Evolutionary conservation across 2,113 vertebrate genomes (phyloP).

Genomic region (Pterocles gutturalis): DNA sequence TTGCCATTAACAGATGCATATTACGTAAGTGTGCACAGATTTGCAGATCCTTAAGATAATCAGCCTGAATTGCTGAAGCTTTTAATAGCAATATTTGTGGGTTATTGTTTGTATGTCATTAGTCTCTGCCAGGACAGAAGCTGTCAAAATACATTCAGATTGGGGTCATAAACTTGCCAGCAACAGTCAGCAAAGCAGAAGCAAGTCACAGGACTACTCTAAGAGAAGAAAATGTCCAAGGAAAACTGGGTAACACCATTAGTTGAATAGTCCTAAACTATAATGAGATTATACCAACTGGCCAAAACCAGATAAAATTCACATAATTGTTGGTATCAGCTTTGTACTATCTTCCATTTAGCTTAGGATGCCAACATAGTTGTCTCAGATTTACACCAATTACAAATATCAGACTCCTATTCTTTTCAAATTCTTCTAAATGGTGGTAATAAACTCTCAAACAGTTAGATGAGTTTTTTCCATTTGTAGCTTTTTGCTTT

Average conservation of each 20-base stretch:
- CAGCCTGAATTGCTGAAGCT: conserved; percentile 23
- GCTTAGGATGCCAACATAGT: not conserved
- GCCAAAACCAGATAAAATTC: not conserved
- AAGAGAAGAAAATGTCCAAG: not conserved
- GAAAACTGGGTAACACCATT: not conserved
- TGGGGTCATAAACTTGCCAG: not conserved
- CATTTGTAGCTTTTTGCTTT: not conserved
- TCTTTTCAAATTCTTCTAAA: not conserved
- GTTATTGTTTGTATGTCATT: conserved; percentile 2
- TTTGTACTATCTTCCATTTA: not conserved
- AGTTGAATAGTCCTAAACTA: not conserved
- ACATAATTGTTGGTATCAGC: not conserved
- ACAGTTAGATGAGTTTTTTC: not conserved
- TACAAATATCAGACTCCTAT: not conserved
- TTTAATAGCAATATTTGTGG: conserved; percentile 48
- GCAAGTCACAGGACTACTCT: not conserved
- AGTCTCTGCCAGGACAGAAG: not conserved
- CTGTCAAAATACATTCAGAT: not conserved
- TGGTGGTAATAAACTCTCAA: not conserved
- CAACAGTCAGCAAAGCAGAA: not conserved
- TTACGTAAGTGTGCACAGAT: conserved; percentile 24
- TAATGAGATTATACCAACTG: not conserved
- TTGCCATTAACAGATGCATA: conserved; percentile 43
- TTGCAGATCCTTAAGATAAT: conserved; percentile 46
- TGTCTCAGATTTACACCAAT: not conserved